These are phyloP conservation scores for Cantharis nigra DNA, from an alignment of 2,888 invertebrate species.

Conservation along the genomic window DNA sequence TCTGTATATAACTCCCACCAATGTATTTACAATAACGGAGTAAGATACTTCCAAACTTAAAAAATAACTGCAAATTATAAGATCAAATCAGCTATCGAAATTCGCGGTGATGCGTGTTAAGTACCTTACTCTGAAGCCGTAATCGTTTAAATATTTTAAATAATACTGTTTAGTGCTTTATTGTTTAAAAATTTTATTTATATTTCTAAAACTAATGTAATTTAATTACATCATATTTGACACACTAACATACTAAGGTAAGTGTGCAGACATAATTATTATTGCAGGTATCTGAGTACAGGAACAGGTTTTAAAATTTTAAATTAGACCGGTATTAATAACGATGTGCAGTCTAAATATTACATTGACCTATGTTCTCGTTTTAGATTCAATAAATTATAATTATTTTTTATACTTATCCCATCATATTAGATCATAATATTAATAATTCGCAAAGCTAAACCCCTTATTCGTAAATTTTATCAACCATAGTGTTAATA, in stretches of 20 bases:
- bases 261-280: conserved; percentile 2
- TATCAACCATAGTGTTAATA: neutral
- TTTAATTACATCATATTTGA: conserved; percentile 7
- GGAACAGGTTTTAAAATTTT: conserved; percentile 1
- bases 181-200: neutral
- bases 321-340: neutral
- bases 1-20: neutral
- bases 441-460: neutral
- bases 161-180: neutral
- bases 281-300: neutral
- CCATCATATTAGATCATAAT: neutral
- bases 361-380: neutral
- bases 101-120: neutral
- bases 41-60: neutral
- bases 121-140: neutral
- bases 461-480: neutral
- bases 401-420: neutral
- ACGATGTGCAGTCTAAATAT: neutral
- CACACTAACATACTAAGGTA: conserved; percentile 12
- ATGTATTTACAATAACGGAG: neutral
- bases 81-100: neutral
- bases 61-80: neutral
- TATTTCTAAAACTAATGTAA: neutral
- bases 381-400: neutral
- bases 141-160: neutral